Evolutionary conservation across 2,113 vertebrate species (phyloP).

Genomic region (Lepus americanus): DNA sequence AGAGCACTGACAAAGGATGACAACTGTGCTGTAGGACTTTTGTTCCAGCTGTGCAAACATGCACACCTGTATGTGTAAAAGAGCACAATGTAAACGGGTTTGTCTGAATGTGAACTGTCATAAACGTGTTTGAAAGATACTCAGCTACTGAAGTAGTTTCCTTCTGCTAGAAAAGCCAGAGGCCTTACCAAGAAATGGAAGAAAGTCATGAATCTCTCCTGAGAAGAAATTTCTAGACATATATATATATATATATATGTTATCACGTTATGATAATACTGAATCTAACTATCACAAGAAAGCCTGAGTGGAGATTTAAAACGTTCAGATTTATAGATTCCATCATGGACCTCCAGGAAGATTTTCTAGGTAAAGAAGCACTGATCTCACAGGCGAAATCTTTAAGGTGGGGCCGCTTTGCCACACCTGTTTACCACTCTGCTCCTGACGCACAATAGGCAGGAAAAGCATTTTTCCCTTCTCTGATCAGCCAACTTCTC

Average conservation of each 20-base stretch:
- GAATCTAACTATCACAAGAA: slow-evolving; percentile 23
- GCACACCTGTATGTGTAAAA: not conserved
- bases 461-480: not conserved
- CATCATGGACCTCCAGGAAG: not conserved
- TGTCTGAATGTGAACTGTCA: not conserved
- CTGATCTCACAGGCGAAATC: not conserved
- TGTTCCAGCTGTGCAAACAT: slow-evolving; percentile 22
- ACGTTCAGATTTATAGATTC: not conserved
- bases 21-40: not conserved
- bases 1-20: not conserved
- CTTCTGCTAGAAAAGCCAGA: not conserved
- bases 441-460: not conserved
- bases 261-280: slow-evolving; percentile 1
- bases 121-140: slow-evolving; percentile 14
- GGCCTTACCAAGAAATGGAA: slow-evolving; percentile 4
- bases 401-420: not conserved
- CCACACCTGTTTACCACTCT: not conserved
- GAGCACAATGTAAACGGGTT: not conserved
- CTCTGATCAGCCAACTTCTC: not conserved
- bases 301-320: not conserved
- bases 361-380: not conserved
- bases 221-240: not conserved
- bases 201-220: not conserved
- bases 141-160: not conserved
- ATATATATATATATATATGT: not conserved